Conservation (phyloP, 2,797 vertebrate genomes). For the Dipus sagitta region DNA sequence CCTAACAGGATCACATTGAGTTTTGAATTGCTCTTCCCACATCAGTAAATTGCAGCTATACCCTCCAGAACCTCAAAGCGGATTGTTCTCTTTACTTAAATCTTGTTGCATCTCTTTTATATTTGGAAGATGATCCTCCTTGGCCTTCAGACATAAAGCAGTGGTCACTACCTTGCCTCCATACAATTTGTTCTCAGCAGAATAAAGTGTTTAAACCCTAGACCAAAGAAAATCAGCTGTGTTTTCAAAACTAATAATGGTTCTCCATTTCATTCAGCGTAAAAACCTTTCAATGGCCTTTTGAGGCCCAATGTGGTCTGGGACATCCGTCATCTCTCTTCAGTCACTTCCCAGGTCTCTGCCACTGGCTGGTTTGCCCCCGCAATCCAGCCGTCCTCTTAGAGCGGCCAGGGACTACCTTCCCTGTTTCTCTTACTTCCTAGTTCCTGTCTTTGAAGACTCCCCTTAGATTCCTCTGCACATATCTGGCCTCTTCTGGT, state of each 20-base stretch:
- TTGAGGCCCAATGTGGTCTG: neutral
- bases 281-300: neutral
- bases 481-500: neutral
- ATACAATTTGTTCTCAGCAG: neutral
- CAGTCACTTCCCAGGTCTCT: neutral
- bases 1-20: neutral
- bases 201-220: neutral
- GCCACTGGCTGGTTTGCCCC: no score
- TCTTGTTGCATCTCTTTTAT: neutral
- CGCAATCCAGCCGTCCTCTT: no score
- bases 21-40: neutral
- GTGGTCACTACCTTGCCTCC: neutral
- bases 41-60: neutral
- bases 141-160: neutral
- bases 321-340: neutral
- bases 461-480: neutral
- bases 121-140: neutral
- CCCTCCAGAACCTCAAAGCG: neutral
- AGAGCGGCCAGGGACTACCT: neutral
- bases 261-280: fast-evolving
- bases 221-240: neutral
- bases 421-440: neutral
- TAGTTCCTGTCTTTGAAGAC: neutral
- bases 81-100: neutral
- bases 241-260: neutral